Percentiles rank a stretch among this genome's conserved stretches.
Evolutionary conservation across 2,113 vertebrate genomes (phyloP).

Genomic region (Noctilio leporinus): DNA sequence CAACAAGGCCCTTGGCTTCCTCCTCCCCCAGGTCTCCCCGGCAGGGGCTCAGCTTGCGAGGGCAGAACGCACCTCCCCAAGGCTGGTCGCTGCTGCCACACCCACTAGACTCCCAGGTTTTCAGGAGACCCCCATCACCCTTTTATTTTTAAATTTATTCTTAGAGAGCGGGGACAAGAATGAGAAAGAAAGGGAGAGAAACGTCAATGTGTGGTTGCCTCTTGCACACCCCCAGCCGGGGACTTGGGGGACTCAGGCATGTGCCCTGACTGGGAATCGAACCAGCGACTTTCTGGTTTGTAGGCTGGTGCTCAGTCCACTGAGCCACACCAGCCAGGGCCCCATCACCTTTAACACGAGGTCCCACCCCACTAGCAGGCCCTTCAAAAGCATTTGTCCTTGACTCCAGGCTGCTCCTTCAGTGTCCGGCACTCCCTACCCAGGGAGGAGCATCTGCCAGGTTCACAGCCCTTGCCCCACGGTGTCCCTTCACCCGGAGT

Average conservation of each 20-base stretch:
- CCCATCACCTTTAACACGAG: neutral
- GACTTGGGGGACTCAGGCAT: too few relatives aligned
- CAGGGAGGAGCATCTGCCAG: neutral
- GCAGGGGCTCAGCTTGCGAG: neutral
- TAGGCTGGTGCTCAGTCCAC: too few relatives aligned
- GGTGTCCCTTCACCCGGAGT: neutral
- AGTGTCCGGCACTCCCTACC: neutral
- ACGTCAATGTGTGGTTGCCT: too few relatives aligned
- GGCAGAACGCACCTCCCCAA: accelerated
- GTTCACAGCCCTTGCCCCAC: neutral
- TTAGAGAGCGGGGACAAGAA: too few relatives aligned
- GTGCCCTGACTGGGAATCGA: too few relatives aligned
- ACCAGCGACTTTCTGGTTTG: too few relatives aligned
- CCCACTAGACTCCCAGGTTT: too few relatives aligned
- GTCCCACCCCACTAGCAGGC: neutral
- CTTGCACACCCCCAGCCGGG: too few relatives aligned
- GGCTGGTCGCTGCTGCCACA: neutral
- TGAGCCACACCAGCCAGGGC: too few relatives aligned
- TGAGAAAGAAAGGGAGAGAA: too few relatives aligned
- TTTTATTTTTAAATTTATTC: too few relatives aligned
- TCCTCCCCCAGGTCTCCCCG: neutral
- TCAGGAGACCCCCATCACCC: too few relatives aligned
- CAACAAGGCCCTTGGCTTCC: constrained; percentile 44
- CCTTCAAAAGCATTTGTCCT: neutral
- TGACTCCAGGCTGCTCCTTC: neutral